Percentiles rank a stretch among this genome's conserved stretches.
Evolutionary conservation across 1,140 invertebrate genomes (phyloP).

Genomic region (Arctopsyche grandis): DNA sequence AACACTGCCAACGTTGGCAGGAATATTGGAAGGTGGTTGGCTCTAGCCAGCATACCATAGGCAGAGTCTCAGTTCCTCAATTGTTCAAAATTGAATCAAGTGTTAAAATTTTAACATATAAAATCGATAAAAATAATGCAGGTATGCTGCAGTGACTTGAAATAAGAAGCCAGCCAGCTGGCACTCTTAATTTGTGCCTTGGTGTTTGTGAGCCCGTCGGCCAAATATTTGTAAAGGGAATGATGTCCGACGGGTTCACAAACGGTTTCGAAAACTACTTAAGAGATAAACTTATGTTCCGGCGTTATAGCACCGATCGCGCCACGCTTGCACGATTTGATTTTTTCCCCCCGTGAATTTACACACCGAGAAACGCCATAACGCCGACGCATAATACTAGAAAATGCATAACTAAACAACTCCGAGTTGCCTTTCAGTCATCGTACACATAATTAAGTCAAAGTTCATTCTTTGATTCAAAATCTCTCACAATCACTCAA

Average conservation of each 20-base stretch:
- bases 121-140: slow-evolving; percentile 25
- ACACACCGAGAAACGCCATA: slow-evolving; percentile 4
- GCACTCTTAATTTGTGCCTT: slow-evolving; percentile 36
- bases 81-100: slow-evolving; percentile 16
- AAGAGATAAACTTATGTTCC: slow-evolving; percentile 31
- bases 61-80: slow-evolving; percentile 26
- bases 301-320: not conserved
- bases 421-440: slow-evolving; percentile 54
- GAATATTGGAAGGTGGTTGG: slow-evolving; percentile 11
- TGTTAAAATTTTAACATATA: slow-evolving; percentile 14
- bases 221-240: slow-evolving; percentile 55
- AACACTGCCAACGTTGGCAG: slow-evolving; percentile 5
- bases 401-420: slow-evolving; percentile 54
- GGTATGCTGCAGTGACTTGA: slow-evolving; percentile 29
- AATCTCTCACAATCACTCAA: slow-evolving; percentile 53
- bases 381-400: slow-evolving; percentile 34
- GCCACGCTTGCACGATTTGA: slow-evolving; percentile 15
- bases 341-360: not conserved
- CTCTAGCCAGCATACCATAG: slow-evolving; percentile 25
- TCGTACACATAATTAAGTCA: slow-evolving; percentile 53
- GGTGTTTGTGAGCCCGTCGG: slow-evolving; percentile 4
- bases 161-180: slow-evolving; percentile 38
- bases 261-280: slow-evolving; percentile 27
- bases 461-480: slow-evolving; percentile 50
- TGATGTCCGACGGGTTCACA: slow-evolving; percentile 42